These are phyloP conservation scores for Dryococelus australis DNA, from an alignment of 2,888 invertebrate genomes.

Conservation along the genomic window DNA sequence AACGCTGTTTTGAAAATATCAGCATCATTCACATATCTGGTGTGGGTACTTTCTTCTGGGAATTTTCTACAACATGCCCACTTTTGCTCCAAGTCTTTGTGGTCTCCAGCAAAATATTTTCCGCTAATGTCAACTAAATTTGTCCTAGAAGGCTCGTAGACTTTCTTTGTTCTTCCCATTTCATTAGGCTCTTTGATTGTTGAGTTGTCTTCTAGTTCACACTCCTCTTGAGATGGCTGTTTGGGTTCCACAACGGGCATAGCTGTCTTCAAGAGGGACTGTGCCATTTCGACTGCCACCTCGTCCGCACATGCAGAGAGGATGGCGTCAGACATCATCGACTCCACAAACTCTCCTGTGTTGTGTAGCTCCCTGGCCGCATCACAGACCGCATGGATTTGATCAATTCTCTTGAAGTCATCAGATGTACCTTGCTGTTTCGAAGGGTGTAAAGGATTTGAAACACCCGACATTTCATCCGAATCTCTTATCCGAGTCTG, in stretches of 20 bases:
- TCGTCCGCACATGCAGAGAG: not conserved
- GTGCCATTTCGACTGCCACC: not conserved
- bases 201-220: not conserved
- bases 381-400: not conserved
- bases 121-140: not conserved
- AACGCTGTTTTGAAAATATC: not conserved
- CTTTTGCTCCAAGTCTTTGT: not conserved
- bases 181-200: not conserved
- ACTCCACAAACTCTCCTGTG: not conserved
- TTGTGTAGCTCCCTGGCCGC: not conserved
- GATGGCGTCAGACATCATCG: not conserved
- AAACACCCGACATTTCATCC: not conserved
- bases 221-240: not conserved
- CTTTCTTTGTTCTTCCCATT: not conserved
- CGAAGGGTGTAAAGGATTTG: not conserved
- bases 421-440: not conserved
- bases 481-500: not conserved
- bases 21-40: not conserved
- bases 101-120: not conserved
- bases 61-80: not conserved
- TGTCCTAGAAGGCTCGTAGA: not conserved
- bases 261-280: not conserved
- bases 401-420: not conserved
- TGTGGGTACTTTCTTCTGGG: not conserved
- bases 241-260: not conserved